Base-by-base conservation (phyloP, 2,113 vertebrate species). In the Nycticryphes semicollaris region DNA sequence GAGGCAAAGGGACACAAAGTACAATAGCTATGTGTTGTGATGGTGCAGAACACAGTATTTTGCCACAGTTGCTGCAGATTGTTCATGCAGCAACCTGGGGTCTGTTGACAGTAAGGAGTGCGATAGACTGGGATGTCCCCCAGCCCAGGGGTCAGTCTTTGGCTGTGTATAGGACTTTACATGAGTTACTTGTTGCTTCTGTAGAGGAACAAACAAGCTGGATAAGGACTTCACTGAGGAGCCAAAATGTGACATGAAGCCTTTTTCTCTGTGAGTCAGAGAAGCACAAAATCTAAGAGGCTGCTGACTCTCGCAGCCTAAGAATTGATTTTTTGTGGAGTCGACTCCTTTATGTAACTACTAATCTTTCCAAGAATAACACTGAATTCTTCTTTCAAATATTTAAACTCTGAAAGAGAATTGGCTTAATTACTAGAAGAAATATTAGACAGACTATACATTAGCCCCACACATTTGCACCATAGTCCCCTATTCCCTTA, bases 331-430 rank as follows among this genome's bases (percentile, higher is more conserved):
- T 92, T 88, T 45, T 33, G 13, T 86, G 43, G 39, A 84, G 35
- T 85, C 74, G 92, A 63, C 37, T 79, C 18, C 28, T 94, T 76
- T 85, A 73, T 85, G 74, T 91, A 95, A 96, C 95, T 85, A 94
- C 77, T 59, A 95, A 83, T 37, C 84, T 96, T 96, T 95, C 94
- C 77, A 95, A 95, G 91, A 94, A 95, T 76, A 95, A 95, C 59
- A 83, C 2, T 51, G 77, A 79, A 76, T 90, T 82, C 30, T 67
- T 84, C 80, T 67, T 93, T 93, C 69, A 94, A 94, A 87, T 83
- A 85, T 95, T 94, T 89, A 73, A 94, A 84, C 54, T 89, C 28
- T 59, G 66, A 72, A 89, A 68, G 37, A 63, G 12, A 59, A 59
- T 60, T 76, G 37, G 28, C 25, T 89, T 95, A 83, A 80, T 95